Percentiles rank a stretch among this genome's conserved stretches.
These are phyloP conservation scores for Fulica atra DNA, from an alignment of 2,113 vertebrate genomes.

Conservation along the genomic window DNA sequence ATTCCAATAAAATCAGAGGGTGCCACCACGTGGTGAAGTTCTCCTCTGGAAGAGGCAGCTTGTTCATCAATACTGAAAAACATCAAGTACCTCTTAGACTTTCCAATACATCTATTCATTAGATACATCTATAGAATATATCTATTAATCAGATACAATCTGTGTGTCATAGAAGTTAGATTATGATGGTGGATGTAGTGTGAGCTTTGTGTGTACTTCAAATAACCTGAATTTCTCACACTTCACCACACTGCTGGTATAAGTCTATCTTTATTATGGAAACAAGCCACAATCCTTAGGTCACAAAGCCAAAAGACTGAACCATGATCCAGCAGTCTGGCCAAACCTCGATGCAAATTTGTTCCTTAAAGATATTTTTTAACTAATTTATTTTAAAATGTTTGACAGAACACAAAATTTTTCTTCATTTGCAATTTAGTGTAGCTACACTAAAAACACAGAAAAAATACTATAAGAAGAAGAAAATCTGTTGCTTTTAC, in stretches of 20 bases:
- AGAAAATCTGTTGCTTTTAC: not conserved
- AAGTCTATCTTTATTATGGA: not conserved
- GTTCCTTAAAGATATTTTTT: not conserved
- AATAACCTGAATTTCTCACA: not conserved
- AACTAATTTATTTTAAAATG: not conserved
- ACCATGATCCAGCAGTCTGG: not conserved
- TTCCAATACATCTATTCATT: not conserved
- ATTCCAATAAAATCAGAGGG: not conserved
- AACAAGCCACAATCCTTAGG: not conserved
- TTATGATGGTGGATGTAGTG: not conserved
- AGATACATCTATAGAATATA: too few relatives aligned
- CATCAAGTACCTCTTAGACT: not conserved
- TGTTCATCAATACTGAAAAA: not conserved
- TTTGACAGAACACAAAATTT: not conserved
- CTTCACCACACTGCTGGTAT: not conserved
- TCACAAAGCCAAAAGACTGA: not conserved
- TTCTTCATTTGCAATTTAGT: not conserved
- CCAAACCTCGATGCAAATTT: not conserved
- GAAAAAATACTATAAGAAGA: too few relatives aligned
- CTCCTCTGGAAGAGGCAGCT: not conserved
- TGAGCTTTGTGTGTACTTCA: not conserved
- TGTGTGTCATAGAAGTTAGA: not conserved
- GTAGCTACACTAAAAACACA: not conserved
- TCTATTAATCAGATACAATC: not conserved
- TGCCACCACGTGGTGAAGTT: constrained; percentile 46